Base-by-base conservation (phyloP, 2,113 vertebrate genomes). In the Corythaeola cristata region DNA sequence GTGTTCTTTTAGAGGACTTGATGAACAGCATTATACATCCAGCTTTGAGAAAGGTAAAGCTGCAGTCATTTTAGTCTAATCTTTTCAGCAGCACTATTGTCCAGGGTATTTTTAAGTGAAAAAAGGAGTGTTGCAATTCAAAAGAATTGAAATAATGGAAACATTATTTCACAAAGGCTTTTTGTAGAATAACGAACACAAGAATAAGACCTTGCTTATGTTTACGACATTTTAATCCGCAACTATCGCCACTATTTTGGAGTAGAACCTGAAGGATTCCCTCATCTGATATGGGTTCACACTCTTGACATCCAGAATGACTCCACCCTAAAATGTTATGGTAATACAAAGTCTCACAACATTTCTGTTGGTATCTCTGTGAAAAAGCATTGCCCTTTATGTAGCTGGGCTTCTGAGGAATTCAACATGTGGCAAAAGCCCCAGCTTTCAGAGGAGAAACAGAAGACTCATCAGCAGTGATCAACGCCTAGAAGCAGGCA, bases 251-350 rank as follows among this genome's bases (percentile, higher is more conserved):
- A 33, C 18, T n/a, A 9, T 41, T 91, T 55, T 60, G 30, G 30
- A 78, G 37, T 5, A 33, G 4, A 77, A 39, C 7, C 30, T 49
- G 28, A 74, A 68, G 4, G 9, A 50, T 82, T 93, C n/a, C 53
- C 7, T 89, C 56, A 63, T 19, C 26, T 59, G 35, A 39, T 68
- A 8, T 19, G 33, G n/a, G 56, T 63, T 94, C 18, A 41, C 12
- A 18, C 16, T 74, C 33, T 15, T 56, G 39, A 81, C 26, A 91
- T 15, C 52, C 23, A 67, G 53, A 82, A 30, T 44, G 8, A 72
- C 28, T 72, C 7, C 37, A 63, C 28, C 28, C 15, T 15, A 37
- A 35, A 88, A 63, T 6, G 4, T 22, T 66, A 64, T 0, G 0
- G 15, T 24, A 52, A 41, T 6, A 59, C 11, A 41, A 19, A 53